Percentiles rank a stretch among this genome's conserved stretches.
These are phyloP conservation scores for Eremobia ochroleuca DNA, from an alignment of 2,888 invertebrate species.

Conservation along the genomic window DNA sequence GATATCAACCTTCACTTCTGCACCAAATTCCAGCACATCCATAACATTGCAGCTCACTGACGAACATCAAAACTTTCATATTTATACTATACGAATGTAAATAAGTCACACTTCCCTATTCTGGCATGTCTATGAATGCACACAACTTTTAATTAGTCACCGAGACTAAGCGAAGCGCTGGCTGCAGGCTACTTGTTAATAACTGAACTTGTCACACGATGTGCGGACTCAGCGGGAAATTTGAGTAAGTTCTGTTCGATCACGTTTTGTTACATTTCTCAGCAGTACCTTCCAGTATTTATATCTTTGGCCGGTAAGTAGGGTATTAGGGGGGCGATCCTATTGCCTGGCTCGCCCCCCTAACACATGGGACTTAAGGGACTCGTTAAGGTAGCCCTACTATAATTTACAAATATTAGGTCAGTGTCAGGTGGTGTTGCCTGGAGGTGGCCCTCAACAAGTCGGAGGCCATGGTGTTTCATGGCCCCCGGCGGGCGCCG, in stretches of 20 bases:
- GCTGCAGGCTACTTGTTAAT: constrained; percentile 27
- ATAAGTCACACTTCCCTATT: constrained; percentile 14
- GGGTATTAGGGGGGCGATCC: too few species aligned
- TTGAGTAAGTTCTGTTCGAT: neutral
- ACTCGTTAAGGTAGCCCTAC: too few species aligned
- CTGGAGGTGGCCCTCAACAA: too few species aligned
- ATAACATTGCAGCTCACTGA: neutral
- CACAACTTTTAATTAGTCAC: constrained; percentile 55
- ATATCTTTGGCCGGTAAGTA: too few species aligned
- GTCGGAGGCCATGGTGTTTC: too few species aligned
- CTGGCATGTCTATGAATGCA: neutral
- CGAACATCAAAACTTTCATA: constrained; percentile 10
- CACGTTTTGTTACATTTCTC: too few species aligned
- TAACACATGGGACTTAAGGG: too few species aligned
- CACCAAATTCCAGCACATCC: constrained; percentile 3
- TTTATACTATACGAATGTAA: constrained; percentile 29
- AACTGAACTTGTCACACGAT: constrained; percentile 10
- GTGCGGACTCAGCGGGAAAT: neutral
- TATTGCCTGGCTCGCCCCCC: too few species aligned
- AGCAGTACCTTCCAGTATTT: neutral
- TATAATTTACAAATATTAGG: too few species aligned
- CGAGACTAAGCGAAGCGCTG: constrained; percentile 1
- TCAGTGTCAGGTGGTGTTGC: too few species aligned
- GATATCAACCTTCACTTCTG: neutral
- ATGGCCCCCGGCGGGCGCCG: too few species aligned